Base-by-base conservation (phyloP, 2,797 vertebrate genomes). In the Semaprochilodus insignis region DNA sequence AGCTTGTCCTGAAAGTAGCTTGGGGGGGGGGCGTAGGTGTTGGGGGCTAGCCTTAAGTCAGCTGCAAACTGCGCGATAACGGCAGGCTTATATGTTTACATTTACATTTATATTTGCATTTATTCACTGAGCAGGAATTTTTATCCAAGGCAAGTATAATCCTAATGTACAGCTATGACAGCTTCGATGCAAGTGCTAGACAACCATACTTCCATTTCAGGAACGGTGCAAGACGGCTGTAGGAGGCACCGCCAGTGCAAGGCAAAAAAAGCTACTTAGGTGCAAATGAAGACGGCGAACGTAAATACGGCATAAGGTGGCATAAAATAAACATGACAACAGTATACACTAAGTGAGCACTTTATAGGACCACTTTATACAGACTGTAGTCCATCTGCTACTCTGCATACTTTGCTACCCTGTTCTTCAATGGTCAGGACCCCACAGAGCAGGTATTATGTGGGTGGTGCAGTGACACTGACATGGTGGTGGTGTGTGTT, bases 1-100 rank as follows among this genome's bases (percentile, higher is more conserved):
- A 70, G 44, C 51, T 51, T 52, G 66, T 67, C 44, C 44, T 25
- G 62, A 72, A 34, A 75, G 70, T 27, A 23, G 60, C 66, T 55
- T 55, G 19, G 25, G 57, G 55, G 71, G 75, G 25, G 25, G 40
- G 40, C 0, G 63, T 65, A 25, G 44, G 57, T 27, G 27, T 6
- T 14, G 63, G 27, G 5, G 31, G 27, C 21, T 34, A 66, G 63
- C 27, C 16, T 7, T 34, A 66, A 34, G 63, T 27, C 63, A 66
- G 27, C 63, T 66, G 63, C 63, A 36, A 66, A 36, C 15, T 17
- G 31, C 31, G 23, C 1, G 63, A 66, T 66, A 66, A 66, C 63
- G 21, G 31, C 27, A 66, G 63, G 27, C 27, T 34, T 66, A 66
- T 66, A 66, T 66, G 63, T 66, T 17, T 19, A 66, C 25, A 63